Conservation (phyloP, 2,888 invertebrate genomes). For the Blera fallax region DNA sequence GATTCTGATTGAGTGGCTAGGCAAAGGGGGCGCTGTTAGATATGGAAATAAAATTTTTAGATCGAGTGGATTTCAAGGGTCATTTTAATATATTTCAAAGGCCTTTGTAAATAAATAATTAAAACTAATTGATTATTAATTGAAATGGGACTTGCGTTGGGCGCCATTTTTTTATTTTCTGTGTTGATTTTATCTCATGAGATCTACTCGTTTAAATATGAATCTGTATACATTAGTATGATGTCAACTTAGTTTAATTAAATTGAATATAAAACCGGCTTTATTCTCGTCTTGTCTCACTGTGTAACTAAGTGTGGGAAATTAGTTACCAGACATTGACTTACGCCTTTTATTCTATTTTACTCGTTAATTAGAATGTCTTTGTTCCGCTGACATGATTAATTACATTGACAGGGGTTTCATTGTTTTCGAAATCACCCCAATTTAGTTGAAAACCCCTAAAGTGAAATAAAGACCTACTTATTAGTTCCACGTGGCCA, state of each 20-base stretch:
- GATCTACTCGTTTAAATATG: too few species aligned
- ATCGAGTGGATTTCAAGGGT: not conserved
- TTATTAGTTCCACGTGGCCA: constrained; percentile 17
- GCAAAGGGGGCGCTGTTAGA: not conserved
- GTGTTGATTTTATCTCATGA: too few species aligned
- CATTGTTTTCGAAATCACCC: not conserved
- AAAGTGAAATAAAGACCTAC: not conserved
- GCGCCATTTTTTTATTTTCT: too few species aligned
- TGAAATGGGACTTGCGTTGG: too few species aligned
- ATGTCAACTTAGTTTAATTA: too few species aligned
- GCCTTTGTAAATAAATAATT: too few species aligned
- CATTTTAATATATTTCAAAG: not conserved
- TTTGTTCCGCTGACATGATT: constrained; percentile 5
- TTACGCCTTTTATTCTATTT: not conserved
- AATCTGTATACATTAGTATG: too few species aligned
- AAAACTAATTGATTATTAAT: too few species aligned
- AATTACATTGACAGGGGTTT: not conserved
- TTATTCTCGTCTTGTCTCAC: not conserved
- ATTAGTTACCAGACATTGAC: not conserved
- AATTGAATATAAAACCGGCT: too few species aligned
- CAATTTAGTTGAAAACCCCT: not conserved
- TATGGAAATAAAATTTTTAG: not conserved
- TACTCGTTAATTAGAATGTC: not conserved
- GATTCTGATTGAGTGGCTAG: constrained; percentile 32
- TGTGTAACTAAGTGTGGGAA: not conserved